Evolutionary conservation across 1,140 invertebrate species (phyloP), one percentile per base, ranked within the genome.

Genomic region (Mycetomoellerius zeteki): DNA sequence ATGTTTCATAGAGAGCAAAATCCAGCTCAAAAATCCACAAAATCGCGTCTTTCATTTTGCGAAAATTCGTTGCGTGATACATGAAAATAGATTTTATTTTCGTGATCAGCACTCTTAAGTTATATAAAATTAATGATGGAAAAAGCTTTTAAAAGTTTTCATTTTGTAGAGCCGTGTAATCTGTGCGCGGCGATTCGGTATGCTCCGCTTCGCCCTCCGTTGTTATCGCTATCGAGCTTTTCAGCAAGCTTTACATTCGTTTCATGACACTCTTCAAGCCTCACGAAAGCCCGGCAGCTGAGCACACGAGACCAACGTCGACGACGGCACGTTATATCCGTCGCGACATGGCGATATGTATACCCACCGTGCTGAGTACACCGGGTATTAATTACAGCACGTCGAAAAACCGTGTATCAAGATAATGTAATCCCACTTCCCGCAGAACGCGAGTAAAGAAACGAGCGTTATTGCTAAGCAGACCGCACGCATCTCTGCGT

Each of bases 161-260:
- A 60, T 60, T 84, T 84, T 84, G n/a, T 69, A 27, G n/a, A 82
- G 80, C 80, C 86, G 90, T 90, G 86, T 87, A 91, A 91, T 69
- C 76, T 71, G 85, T 84, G 81, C 77, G 58, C 37, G 21, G 78
- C 67, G 81, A 89, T 88, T 87, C 27, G 85, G 87, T 80, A 85
- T 71, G 69, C 87, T 88, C 67, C 72, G 65, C 75, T 64, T 65
- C 12, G 71, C 81, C 64, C 89, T 80, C 64, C 86, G 84, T 52
- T 86, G 88, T 91, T 94, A 94, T 94, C 92, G 92, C 89, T 92
- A 92, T 91, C 92, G 89, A 93, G 92, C 93, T 94, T 94, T 94
- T 94, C 93, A 93, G 86, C 93, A 90, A 93, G 93, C 92, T 94
- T 93, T 91, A 94, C 92, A 93, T 93, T 92, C 91, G 90, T 93